Percentiles rank a stretch among this genome's conserved stretches.
Conservation (phyloP, 2,113 vertebrate species). For the Cygnus buccinator region DNA sequence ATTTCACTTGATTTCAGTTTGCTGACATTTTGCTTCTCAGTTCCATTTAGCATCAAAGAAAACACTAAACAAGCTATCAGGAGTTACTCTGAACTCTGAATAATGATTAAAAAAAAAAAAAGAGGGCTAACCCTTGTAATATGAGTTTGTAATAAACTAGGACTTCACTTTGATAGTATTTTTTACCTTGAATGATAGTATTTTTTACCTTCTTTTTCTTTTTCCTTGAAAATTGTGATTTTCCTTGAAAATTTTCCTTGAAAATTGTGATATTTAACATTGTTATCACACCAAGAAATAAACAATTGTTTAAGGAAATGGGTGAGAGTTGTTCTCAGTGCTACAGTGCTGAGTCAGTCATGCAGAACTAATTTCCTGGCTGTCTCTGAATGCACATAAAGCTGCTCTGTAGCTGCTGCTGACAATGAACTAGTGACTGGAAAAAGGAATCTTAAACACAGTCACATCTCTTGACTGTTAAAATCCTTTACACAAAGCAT, state of each 20-base stretch:
- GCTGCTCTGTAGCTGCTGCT: constrained; percentile 79
- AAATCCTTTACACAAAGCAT: constrained; percentile 80
- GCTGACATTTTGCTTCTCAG: constrained; percentile 5
- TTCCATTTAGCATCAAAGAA: background rate
- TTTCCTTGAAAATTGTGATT: constrained; percentile 39
- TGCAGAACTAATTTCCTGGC: constrained; percentile 86
- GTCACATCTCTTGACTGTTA: constrained; percentile 84
- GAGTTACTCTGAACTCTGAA: background rate
- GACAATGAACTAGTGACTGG: constrained; percentile 85
- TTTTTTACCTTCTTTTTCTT: constrained; percentile 29
- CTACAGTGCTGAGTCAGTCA: constrained; percentile 77
- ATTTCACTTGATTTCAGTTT: constrained; percentile 1
- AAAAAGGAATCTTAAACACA: constrained; percentile 84
- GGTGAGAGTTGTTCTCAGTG: constrained; percentile 60
- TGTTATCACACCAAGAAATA: constrained; percentile 77
- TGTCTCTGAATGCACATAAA: constrained; percentile 83
- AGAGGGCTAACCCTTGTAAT: background rate
- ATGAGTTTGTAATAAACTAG: background rate
- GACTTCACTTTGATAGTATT: background rate
- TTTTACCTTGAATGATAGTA: background rate
- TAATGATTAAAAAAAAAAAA: background rate
- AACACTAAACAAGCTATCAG: constrained; percentile 13
- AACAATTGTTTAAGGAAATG: constrained; percentile 80
- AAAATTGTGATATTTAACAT: constrained; percentile 68
- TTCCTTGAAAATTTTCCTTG: background rate